Base-by-base conservation (phyloP, 2,113 vertebrate species). In the Bufo bufo region DNA sequence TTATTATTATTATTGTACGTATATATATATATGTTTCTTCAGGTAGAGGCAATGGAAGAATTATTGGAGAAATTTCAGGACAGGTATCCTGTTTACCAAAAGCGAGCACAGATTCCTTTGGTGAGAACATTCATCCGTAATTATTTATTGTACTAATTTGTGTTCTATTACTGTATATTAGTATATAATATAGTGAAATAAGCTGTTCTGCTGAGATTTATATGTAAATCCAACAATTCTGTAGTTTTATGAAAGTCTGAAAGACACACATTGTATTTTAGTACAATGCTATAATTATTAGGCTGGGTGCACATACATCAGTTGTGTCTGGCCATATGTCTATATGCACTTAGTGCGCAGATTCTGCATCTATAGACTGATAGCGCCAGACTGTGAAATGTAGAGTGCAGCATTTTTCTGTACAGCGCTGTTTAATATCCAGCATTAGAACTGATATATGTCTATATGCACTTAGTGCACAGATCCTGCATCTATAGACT, bases 21-120 rank as follows among this genome's bases (percentile, higher is more conserved):
- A n/a, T 23, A 20, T 84, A n/a, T 84, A 5, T 43, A 72, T 77
- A 6, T 63, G n/a, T 78, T 82, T 66, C 43, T 43, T 20, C 58
- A 96, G 95, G 75, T 95, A 0, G 95, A 95, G 6, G 94, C 92
- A 0, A 92, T 96, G 92, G 93, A 94, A 79, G 91, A 90, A 85
- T 87, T 96, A 69, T 87, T 95, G 88, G 93, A 90, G 16, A 91
- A 88, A 90, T 91, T 92, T 89, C 91, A 94, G 86, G 87, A 69
- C 71, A 91, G 80, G 8, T 49, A 90, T 8, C 92, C 91, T 1
- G 87, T 90, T 52, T 77, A 91, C 0, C 93, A 95, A 89, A 96
- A 95, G 77, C 89, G 93, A 92, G 95, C 94, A 72, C 85, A 52
- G 90, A 95, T 95, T 85, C 92, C 93, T 0, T 75, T 91, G 92